These are phyloP conservation scores for Otus scops DNA, from an alignment of 2,797 vertebrate species.

Conservation along the genomic window DNA sequence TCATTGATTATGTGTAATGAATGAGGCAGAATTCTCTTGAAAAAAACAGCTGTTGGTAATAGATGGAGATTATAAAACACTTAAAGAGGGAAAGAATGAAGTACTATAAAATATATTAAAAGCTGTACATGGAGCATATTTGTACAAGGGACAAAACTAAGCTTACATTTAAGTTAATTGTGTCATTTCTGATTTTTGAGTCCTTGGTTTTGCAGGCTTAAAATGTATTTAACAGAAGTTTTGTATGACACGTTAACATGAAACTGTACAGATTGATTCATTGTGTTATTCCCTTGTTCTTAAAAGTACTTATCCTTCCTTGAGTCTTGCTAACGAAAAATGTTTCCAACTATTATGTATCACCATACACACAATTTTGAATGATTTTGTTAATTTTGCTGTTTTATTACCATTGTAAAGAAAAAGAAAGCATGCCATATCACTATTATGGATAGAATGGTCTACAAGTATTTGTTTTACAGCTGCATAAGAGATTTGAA, in stretches of 20 bases:
- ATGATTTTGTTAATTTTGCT: neutral
- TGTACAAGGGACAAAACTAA: neutral
- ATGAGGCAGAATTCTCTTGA: neutral
- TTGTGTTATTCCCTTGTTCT: neutral
- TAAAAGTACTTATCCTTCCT: neutral
- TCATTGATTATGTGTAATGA: neutral
- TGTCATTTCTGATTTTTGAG: neutral
- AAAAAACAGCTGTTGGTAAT: neutral
- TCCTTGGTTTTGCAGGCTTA: neutral
- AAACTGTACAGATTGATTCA: neutral
- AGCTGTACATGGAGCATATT: neutral
- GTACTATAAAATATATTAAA: neutral
- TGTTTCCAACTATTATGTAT: neutral
- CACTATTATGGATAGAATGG: neutral
- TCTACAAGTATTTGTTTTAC: neutral
- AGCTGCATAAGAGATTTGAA: neutral
- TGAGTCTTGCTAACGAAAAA: neutral
- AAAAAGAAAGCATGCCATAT: neutral
- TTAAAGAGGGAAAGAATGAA: neutral
- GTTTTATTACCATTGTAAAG: neutral
- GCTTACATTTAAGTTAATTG: neutral
- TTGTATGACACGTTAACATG: neutral
- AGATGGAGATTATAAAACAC: neutral
- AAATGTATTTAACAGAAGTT: neutral
- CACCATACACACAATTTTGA: neutral